phyloP scores from a whole-genome alignment of 2,797 vertebrate species.

The Tragopan temminckii region DNA sequence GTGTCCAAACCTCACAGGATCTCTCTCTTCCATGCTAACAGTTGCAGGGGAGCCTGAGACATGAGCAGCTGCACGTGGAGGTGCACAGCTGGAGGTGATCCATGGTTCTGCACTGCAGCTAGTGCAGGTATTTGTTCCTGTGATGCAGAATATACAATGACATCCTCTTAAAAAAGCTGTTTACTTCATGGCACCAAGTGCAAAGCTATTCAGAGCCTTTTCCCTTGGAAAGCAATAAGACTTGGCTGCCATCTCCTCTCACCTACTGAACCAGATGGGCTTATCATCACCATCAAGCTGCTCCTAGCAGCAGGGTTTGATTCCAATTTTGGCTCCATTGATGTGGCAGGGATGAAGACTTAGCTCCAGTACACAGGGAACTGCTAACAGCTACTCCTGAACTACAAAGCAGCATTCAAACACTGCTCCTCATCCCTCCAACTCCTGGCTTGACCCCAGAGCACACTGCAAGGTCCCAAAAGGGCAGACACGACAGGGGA shows the following conservation, averaged over 20 bases:
- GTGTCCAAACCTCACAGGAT: not conserved
- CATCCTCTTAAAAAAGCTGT: not conserved
- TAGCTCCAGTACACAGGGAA: not conserved
- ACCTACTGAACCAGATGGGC: not conserved
- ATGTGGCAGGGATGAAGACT: not conserved
- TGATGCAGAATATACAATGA: not conserved
- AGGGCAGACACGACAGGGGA: not conserved
- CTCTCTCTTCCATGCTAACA: not conserved
- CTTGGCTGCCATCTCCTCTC: not conserved
- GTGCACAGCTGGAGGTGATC: not conserved
- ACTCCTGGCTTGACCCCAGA: not conserved
- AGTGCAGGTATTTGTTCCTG: not conserved
- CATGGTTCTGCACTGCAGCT: not conserved
- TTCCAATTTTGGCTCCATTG: not conserved
- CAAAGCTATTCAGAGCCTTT: not conserved
- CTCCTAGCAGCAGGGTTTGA: not conserved
- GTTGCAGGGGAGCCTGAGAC: not conserved
- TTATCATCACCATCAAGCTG: not conserved
- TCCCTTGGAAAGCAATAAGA: not conserved
- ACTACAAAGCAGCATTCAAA: constrained; percentile 2
- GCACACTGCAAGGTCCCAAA: not conserved
- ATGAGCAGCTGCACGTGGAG: not conserved
- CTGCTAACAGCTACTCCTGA: not conserved
- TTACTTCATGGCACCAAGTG: not conserved
- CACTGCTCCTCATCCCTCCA: not conserved